Base-by-base conservation (phyloP, 2,888 invertebrate genomes). In the Xylocampa areola region DNA sequence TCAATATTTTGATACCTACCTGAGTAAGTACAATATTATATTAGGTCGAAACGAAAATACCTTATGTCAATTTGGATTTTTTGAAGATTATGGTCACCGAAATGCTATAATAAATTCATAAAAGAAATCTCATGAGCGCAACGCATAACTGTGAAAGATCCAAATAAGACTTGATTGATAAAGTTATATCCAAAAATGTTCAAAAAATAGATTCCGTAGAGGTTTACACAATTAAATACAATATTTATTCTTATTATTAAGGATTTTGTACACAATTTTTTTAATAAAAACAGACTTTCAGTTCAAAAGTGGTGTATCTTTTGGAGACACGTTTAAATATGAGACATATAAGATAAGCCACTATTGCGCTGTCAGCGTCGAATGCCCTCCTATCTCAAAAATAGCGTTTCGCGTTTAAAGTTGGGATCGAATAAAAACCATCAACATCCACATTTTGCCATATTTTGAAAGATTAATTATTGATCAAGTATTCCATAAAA, bases 171-270 rank as follows among this genome's bases (percentile, higher is more conserved):
- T 13, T 27, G 25, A 13, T 27, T 45, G 32, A 49, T 16, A 35
- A 47, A 49, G 47, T 14, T 73, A 68, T 65, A 29, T 74, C 74
- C 62, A 73, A 68, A 75, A 68, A 64, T 39, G 21, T 27, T 74
- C 71, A 35, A 74, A 74, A 73, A 73, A 73, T 73, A 73, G 55
- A 64, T 60, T 70, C 47, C 35, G 30, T 54, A 49, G 47, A 62
- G 45, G 44, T 64, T 36, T 55, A 48, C 16, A 57, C 33, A 61
- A n/a, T 59, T 39, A 6, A 47, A 10, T 48, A 30, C 4, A 51
- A 44, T 39, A 47, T 27, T 58, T 41, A 27, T 16, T 25, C 37
- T 52, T 32, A 51, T 45, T 40, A 44, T 3, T 54, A 55, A 19
- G 44, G 36, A 45, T 52, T 68, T 45, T 72, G 52, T 73, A 59